A percentile compares a stretch with the other conserved stretches of the same genome.
These are phyloP conservation scores for Prunella strophiata DNA, from an alignment of 2,797 vertebrate genomes.

Conservation along the genomic window DNA sequence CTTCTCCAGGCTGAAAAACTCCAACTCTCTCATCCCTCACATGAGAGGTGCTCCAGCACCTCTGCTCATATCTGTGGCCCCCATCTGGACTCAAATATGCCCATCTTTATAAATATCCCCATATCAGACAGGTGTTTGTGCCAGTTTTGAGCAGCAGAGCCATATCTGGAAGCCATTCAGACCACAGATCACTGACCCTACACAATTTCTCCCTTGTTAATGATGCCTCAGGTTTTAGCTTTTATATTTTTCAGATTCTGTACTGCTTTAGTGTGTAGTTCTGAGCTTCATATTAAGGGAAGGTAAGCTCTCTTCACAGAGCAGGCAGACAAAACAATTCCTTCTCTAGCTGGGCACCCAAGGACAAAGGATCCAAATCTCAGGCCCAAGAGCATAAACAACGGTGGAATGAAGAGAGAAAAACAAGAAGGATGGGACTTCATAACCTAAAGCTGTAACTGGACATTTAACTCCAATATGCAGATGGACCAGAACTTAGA, in stretches of 20 bases:
- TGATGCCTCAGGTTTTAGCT: neutral
- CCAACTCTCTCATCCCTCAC: neutral
- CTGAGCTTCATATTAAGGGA: neutral
- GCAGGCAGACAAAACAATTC: neutral
- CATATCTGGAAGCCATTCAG: neutral
- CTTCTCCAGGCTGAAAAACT: neutral
- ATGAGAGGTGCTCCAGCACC: neutral
- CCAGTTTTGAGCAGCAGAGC: neutral
- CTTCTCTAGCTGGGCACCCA: neutral
- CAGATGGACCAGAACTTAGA: neutral
- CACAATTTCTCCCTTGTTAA: neutral
- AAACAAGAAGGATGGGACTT: neutral
- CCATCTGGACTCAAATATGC: neutral
- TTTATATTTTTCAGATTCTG: neutral
- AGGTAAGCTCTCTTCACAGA: neutral
- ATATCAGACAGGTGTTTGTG: neutral
- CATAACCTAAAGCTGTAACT: neutral
- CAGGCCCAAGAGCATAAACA: neutral
- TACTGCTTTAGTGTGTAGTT: neutral
- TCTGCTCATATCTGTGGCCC: neutral
- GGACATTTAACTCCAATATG: neutral
- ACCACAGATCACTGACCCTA: neutral
- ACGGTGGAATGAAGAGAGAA: neutral
- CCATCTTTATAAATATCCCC: neutral
- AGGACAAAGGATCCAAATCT: neutral